Evolutionary conservation across 2,888 invertebrate genomes (phyloP).

Genomic region (Scaptomyza parva): DNA sequence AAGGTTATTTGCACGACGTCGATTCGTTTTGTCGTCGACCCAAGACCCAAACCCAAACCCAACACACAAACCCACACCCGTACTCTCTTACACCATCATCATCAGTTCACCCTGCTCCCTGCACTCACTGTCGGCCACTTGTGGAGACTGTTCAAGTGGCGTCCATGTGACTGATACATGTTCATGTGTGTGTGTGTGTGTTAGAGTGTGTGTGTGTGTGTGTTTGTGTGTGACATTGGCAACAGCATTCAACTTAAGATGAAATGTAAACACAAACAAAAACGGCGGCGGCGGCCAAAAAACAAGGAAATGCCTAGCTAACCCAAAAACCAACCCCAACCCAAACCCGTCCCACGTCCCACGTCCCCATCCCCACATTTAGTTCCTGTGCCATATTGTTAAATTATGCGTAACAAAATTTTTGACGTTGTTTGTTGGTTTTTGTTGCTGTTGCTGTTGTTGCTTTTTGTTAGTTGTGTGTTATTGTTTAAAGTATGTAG

Average conservation of each 20-base stretch:
- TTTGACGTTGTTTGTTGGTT: not conserved
- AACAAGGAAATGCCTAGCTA: slow-evolving; percentile 1
- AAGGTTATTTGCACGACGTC: slow-evolving; percentile 69
- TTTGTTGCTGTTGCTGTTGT: slow-evolving; percentile 17
- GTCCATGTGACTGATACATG: slow-evolving; percentile 73
- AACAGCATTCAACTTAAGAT: slow-evolving; percentile 64
- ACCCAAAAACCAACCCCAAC: not conserved
- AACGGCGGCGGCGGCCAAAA: not conserved
- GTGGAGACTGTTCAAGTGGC: slow-evolving; percentile 54
- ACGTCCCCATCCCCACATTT: not conserved
- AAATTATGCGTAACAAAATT: slow-evolving; percentile 67
- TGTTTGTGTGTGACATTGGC: slow-evolving; percentile 49
- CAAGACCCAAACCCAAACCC: slow-evolving; percentile 9
- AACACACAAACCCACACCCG: not conserved
- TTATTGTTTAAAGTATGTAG: slow-evolving; percentile 12
- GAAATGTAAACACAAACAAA: slow-evolving; percentile 72
- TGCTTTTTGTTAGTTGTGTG: slow-evolving; percentile 15
- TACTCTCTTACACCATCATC: not conserved
- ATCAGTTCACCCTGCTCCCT: not conserved
- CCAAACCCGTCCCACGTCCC: not conserved
- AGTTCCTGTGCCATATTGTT: slow-evolving; percentile 41
- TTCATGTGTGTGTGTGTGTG: slow-evolving; percentile 14
- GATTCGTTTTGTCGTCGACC: slow-evolving; percentile 57
- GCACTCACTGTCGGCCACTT: slow-evolving; percentile 15
- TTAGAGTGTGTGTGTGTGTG: slow-evolving; percentile 8